phyloP scores from a whole-genome alignment of 30 jellyfish, hydroid and myxozoan genomes.

The Aurelia sp. region DNA sequence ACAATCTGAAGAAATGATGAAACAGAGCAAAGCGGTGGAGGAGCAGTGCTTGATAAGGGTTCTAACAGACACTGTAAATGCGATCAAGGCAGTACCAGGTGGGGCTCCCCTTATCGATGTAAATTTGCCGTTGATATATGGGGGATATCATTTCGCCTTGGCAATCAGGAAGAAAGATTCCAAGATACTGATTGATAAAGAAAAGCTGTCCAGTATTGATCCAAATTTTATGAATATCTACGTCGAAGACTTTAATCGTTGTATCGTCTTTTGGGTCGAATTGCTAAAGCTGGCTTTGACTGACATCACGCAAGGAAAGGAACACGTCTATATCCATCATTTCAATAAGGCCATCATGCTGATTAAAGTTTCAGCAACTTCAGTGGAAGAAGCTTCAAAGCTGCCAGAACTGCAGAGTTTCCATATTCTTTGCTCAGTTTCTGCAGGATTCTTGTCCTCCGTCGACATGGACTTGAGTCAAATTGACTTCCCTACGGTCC shows the following conservation, averaged over 20 bases:
- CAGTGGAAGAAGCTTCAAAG: too few species aligned
- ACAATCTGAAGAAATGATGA: background rate
- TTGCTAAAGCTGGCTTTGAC: background rate
- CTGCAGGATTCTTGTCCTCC: too few species aligned
- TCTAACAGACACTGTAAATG: too few species aligned
- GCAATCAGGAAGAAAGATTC: slow-evolving; percentile 9
- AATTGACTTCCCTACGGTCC: too few species aligned
- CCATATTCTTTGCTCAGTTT: too few species aligned
- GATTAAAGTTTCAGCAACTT: too few species aligned
- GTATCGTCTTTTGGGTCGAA: slow-evolving; percentile 11
- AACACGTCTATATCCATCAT: background rate
- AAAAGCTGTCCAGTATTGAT: background rate
- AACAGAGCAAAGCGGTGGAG: background rate
- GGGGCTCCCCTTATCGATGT: background rate
- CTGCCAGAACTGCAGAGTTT: too few species aligned
- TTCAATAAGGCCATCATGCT: background rate
- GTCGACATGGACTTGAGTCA: too few species aligned
- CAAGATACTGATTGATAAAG: slow-evolving; percentile 1
- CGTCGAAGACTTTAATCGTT: background rate
- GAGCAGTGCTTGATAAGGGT: background rate
- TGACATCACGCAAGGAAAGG: slow-evolving; percentile 1
- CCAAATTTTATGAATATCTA: background rate
- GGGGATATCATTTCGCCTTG: slow-evolving; percentile 3
- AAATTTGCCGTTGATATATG: background rate
- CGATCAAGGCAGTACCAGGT: too few species aligned